phyloP scores from a whole-genome alignment of 2,888 invertebrate species.

The Resseliella maxima region DNA sequence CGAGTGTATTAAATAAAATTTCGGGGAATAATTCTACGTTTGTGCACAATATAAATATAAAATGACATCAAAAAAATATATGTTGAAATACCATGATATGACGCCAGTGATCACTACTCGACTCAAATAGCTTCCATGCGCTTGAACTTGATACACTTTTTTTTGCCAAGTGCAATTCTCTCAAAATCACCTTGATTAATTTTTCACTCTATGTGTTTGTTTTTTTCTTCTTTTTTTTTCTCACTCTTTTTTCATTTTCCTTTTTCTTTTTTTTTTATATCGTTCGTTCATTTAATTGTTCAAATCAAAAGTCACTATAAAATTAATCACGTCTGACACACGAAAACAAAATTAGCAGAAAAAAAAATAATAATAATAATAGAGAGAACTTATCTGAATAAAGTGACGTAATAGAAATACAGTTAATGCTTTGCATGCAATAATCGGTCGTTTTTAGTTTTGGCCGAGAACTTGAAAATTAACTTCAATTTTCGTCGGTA shows the following conservation, averaged over 20 bases:
- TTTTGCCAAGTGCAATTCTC: background rate
- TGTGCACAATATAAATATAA: background rate
- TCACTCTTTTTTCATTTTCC: no score
- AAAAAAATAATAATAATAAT: background rate
- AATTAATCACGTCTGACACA: conserved; percentile 28
- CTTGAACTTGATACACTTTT: conserved; percentile 53
- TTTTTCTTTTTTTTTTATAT: background rate
- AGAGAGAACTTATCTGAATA: no score
- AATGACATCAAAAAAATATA: background rate
- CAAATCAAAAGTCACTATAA: background rate
- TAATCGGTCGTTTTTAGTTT: background rate
- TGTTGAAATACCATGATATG: conserved; percentile 27
- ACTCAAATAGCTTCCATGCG: conserved; percentile 25
- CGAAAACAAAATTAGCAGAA: background rate
- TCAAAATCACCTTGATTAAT: conserved; percentile 34
- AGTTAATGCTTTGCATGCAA: conserved; percentile 44
- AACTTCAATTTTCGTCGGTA: conserved; percentile 25
- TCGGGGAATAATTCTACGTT: background rate
- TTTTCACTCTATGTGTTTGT: background rate
- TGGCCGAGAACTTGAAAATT: conserved; percentile 28
- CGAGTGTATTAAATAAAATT: background rate
- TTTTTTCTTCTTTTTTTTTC: background rate
- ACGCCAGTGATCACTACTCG: conserved; percentile 37
- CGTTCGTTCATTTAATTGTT: background rate
- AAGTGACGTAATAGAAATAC: conserved; percentile 6